Conservation (phyloP, 2,113 vertebrate genomes). For the Pardalotus punctatus region DNA sequence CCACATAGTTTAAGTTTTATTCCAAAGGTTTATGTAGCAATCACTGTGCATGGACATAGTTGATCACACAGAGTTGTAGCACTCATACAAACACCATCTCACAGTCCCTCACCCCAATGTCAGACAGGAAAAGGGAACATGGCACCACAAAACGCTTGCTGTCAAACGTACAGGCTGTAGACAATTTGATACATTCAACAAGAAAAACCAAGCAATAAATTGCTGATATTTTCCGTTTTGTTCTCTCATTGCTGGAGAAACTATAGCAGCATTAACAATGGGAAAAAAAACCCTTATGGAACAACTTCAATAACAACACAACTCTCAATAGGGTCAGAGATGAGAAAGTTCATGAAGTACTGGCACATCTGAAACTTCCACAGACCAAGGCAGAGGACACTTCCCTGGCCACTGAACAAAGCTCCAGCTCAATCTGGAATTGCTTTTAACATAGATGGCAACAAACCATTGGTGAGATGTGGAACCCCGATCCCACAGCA, state of each 20-base stretch:
- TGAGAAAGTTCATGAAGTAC: neutral
- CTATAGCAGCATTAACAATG: neutral
- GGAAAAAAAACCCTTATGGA: neutral
- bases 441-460: neutral
- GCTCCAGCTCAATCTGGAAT: neutral
- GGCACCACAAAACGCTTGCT: neutral
- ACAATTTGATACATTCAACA: neutral
- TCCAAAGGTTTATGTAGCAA: slow-evolving; percentile 20
- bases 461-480: accelerated
- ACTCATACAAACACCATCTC: neutral
- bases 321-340: neutral
- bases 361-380: neutral
- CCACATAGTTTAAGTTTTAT: neutral
- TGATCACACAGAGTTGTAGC: neutral
- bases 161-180: neutral
- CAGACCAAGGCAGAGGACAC: neutral
- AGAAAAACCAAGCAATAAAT: neutral
- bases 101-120: neutral
- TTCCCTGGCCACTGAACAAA: neutral
- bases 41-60: neutral
- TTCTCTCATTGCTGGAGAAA: neutral
- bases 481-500: accelerated
- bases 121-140: neutral
- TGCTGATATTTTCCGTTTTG: neutral
- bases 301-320: neutral